Evolutionary conservation across 1,140 invertebrate genomes (phyloP), one percentile per base, ranked within the genome.

Genomic region (Pseudomyrmex flavicornis): DNA sequence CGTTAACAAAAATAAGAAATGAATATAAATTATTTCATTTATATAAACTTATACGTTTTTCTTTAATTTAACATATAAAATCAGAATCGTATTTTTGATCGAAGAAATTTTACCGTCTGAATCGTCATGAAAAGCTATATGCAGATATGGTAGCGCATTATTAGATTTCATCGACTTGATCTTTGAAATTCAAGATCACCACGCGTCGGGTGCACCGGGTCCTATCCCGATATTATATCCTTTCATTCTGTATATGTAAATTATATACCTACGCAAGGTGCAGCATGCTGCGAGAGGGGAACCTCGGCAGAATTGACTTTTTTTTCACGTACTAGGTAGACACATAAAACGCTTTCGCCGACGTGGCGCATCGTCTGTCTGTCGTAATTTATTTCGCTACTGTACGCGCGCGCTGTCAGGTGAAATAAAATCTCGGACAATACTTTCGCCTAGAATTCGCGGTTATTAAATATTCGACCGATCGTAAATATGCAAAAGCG

Each of bases 271-370:
- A n/a, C 3, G 76, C 66, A 80, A 80, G 66, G 76, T 80, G 76
- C 66, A 70, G 10, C 20, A 58, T 22, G 59, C 46, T 66, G 54
- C 59, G 66, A 61, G 66, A 35, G 35, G 35, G 35, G 35, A 50
- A 72, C 20, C 65, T 48, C 12, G 66, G 20, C 15, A 9, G 66
- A 70, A 50, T 70, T 62, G 66, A 80, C 50, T 50, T 70, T 80
- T 69, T 68, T 69, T 58, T 79, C 66, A 2, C 66, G 20, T 54
- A 48, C 65, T 76, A 79, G 26, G 26, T 26, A 26, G 52, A 48
- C 76, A 48, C 76, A 61, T 72, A 59, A 80, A 80, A 72, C 46
- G 72, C 76, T 80, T 80, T 80, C 76, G 50, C 76, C 76, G 54
- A 48, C 66, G 44, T 48, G 65, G 44, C 65, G 76, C 76, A 79